Conservation (phyloP, 2,113 vertebrate species). For the Caretta caretta region DNA sequence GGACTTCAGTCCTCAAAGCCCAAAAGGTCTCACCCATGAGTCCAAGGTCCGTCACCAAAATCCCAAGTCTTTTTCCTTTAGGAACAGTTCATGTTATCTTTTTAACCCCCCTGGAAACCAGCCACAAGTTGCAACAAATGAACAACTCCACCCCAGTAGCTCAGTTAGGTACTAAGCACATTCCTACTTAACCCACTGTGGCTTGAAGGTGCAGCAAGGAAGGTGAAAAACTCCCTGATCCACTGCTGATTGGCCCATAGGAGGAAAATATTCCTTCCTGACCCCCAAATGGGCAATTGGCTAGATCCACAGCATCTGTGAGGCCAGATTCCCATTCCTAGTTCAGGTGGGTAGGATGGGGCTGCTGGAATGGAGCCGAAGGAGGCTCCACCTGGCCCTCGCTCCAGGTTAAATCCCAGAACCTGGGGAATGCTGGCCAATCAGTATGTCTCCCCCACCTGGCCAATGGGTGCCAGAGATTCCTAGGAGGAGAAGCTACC, state of each 20-base stretch:
- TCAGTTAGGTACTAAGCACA: neutral
- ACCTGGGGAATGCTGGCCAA: neutral
- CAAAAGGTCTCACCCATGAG: neutral
- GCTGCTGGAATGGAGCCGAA: neutral
- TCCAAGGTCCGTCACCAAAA: neutral
- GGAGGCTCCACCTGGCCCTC: neutral
- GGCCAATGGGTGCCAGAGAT: neutral
- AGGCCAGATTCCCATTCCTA: neutral
- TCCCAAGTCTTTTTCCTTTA: neutral
- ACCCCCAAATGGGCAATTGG: neutral
- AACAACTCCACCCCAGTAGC: neutral
- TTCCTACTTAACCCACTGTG: neutral
- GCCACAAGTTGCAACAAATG: neutral
- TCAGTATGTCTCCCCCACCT: neutral
- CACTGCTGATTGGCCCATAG: neutral
- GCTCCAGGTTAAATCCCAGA: neutral
- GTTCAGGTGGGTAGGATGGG: neutral
- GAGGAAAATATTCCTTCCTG: neutral
- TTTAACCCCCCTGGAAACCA: neutral
- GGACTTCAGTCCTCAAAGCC: neutral
- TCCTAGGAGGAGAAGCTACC: neutral
- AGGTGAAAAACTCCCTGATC: neutral
- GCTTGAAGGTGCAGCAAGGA: neutral
- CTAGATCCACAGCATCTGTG: neutral
- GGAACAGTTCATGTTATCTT: neutral